Evolutionary conservation across 1,140 invertebrate species (phyloP), one percentile per base, ranked within the genome.

Genomic region (Batillaria attramentaria): DNA sequence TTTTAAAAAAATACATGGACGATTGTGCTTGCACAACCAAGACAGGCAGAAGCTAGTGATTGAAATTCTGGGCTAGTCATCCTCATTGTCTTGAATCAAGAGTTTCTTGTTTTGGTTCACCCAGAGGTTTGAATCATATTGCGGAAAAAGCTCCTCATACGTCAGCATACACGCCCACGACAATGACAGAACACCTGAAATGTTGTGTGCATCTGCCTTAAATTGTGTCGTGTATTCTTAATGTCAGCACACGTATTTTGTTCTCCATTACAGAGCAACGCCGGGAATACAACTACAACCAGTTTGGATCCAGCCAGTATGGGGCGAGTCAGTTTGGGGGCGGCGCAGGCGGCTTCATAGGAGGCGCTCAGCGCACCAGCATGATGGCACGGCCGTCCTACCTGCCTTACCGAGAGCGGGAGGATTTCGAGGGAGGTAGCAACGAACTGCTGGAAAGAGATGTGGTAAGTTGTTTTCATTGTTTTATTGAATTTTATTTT

Each of bases 381-480:
- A 76, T 76, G 54, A 60, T 70, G 50, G 66, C 66, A 28, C 76
- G 54, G 33, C 41, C 77, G n/a, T n/a, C 28, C 46, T 65, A 73
- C 50, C 57, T 81, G 54, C 68, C 69, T 43, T 35, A 80, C 33
- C 57, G 76, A 72, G 76, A 78, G 76, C 72, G 57, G 74, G 79
- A 78, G 74, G 81, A 77, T 57, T 35, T 65, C 6, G 84, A 84
- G 43, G 75, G 79, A n/a, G 85, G 84, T 20, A 86, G 84, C 72
- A 88, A 87, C 74, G 87, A 88, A 75, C 82, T 83, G 35, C 81
- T 87, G 16, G 87, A 87, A 65, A 91, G 95, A 54, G 95, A 97
- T 89, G 95, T 97, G 73, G 95, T 91, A 83, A 80, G 88, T 86
- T 72, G 2, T 8, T 41, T 62, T 75, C n/a, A n/a, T n/a, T 66